Conservation (phyloP, 2,113 vertebrate genomes). For the Pardalotus punctatus region DNA sequence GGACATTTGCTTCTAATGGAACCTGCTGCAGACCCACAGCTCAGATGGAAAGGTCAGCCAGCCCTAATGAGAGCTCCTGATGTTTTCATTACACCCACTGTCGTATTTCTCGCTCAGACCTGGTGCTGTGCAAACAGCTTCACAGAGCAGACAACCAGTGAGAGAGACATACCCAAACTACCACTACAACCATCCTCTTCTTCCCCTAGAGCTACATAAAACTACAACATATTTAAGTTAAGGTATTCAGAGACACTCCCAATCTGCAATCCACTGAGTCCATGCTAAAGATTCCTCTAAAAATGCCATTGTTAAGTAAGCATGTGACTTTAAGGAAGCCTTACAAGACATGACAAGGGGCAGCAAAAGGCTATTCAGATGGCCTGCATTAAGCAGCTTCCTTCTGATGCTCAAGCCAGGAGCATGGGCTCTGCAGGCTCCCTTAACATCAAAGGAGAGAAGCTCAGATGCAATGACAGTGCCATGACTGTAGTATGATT, state of each 20-base stretch:
- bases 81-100: background rate
- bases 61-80: background rate
- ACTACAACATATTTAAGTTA: background rate
- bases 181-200: background rate
- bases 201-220: background rate
- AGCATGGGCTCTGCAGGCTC: background rate
- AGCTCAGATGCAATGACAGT: background rate
- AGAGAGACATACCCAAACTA: background rate
- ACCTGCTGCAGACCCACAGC: background rate
- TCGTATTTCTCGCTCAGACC: constrained; percentile 7
- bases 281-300: background rate
- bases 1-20: constrained; percentile 5
- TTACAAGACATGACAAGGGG: background rate
- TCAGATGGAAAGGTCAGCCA: constrained; percentile 5
- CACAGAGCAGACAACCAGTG: background rate
- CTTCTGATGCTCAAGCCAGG: background rate
- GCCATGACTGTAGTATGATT: accelerated
- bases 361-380: background rate
- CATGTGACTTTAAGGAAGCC: background rate
- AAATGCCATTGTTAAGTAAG: background rate
- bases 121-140: background rate
- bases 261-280: background rate
- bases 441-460: background rate
- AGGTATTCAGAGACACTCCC: background rate
- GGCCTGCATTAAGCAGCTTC: background rate